Evolutionary conservation across 1,140 invertebrate genomes (phyloP), one percentile per base, ranked within the genome.

Genomic region (Rhagoletis pomonella): DNA sequence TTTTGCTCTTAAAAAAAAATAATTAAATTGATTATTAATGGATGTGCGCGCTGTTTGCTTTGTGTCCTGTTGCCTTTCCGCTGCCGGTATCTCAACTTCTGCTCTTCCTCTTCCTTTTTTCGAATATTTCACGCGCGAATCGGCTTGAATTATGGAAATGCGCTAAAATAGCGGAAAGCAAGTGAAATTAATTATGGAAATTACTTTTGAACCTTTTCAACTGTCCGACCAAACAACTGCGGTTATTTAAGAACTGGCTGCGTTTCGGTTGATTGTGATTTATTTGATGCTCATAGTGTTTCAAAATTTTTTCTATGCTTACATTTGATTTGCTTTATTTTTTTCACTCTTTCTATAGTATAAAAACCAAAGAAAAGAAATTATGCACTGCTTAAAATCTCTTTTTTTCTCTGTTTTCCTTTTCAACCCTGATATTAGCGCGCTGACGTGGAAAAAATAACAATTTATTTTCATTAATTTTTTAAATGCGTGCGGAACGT

Each of bases 381-480:
- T 1, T 81, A 81, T 81, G 73, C 50, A 10, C 47, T 81, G 2
- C 19, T 39, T 14, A 62, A 62, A 62, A 62, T 62, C 9, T 1
- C 4, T 14, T 62, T 62, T 14, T 62, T 62, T 4, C n/a, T 14
- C n/a, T 14, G 1, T 17, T 0, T 1, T 3, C 3, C 60, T 29
- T 44, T 14, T 77, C 69, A 67, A 17, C 67, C 12, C 67, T 4
- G 17, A 55, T 3, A 81, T 81, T 58, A 81, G 47, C n/a, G 73
- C 73, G 47, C 73, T 55, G 73, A 81, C 19, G 73, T 81, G 73
- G 17, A 81, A 62, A 65, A 47, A 90, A 92, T 90, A 90, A 91
- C 91, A 92, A 92, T 92, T 92, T 91, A 92, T 92, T 92, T 92
- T 92, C 91, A 92, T 92, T 92, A 92, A 92, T 92, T 92, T 91